Evolutionary conservation across 2,797 vertebrate species (phyloP).

Genomic region (Anolis apletophallus): DNA sequence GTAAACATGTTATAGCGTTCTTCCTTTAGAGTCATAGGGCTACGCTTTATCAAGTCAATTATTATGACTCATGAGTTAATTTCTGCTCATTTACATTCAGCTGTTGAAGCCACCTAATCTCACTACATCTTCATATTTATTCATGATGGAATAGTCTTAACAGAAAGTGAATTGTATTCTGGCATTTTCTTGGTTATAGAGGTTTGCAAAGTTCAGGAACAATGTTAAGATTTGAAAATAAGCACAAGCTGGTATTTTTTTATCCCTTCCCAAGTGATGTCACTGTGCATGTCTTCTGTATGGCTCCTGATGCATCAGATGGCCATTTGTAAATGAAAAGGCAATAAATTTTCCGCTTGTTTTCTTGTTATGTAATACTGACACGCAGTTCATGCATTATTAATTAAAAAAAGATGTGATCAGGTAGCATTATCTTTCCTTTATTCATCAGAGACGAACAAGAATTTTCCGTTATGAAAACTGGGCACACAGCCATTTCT

Average conservation of each 20-base stretch:
- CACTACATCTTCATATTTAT: not conserved
- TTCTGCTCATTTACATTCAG: not conserved
- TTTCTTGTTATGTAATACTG: constrained; percentile 32
- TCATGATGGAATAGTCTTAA: not conserved
- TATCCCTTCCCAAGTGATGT: constrained; percentile 41
- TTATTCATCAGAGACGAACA: not conserved
- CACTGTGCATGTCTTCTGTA: not conserved
- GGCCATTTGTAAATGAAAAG: constrained; percentile 41
- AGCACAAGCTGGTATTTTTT: not conserved
- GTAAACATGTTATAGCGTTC: not conserved
- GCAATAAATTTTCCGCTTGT: constrained; percentile 52
- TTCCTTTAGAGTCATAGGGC: not conserved
- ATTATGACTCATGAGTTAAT: not conserved
- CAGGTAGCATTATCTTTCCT: not conserved
- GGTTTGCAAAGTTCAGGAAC: not conserved
- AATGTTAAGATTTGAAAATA: not conserved
- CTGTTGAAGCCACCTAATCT: not conserved
- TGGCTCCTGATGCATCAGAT: not conserved
- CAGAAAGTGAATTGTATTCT: not conserved
- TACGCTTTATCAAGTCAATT: not conserved
- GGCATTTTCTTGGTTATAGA: not conserved
- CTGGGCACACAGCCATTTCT: too few species aligned
- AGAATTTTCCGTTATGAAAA: not conserved
- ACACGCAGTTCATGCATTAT: constrained; percentile 49
- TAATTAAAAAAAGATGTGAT: constrained; percentile 56